Base-by-base conservation (phyloP, 2,888 invertebrate genomes). In the Drosophila kuntzei region DNA sequence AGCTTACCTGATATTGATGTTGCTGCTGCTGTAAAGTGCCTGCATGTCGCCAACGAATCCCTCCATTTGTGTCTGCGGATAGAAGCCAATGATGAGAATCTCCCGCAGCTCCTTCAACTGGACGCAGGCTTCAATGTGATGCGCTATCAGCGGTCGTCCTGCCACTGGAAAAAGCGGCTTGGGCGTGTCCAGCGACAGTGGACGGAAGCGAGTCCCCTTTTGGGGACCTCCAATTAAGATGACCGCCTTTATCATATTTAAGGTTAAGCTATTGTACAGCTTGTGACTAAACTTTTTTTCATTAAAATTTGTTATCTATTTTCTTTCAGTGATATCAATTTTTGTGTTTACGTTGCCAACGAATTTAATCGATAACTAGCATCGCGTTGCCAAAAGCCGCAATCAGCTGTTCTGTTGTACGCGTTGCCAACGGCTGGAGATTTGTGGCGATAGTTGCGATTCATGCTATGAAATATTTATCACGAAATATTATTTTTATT, bases 161-260 rank as follows among this genome's bases (percentile, higher is more conserved):
- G 98, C 99, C 12, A 99, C 96, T 0, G 99, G 99, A 92, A 99
- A 99, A 14, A 99, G 92, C 0, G 99, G 99, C 92, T 99, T 99
- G 0, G 99, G 99, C n/a, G 97, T 95, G 91, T 99, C 99, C 66
- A 99, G 93, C 0, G 99, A 99, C 3, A 99, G 93, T 0, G 99
- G 99, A 0, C 99, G 95, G 92, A 99, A 99, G 58, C 99, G 94
- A 8, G 99, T 99, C 1, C 99, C 99, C 49, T 98, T 98, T 92
- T 97, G 96, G 0, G 98, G 97, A 5, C 98, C 98, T 20, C 98
- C 98, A 77, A 98, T 96, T 76, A 98, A 93, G 91, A 98, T 97
- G 12, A 98, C 96, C 54, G 97, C 97, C 93, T 97, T 97, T 71
- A 96, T 92, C 95, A 96, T 96, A 43, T 80, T 71, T 36, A 7